Conservation (phyloP, 2,113 vertebrate genomes). For the Cynocephalus volans region DNA sequence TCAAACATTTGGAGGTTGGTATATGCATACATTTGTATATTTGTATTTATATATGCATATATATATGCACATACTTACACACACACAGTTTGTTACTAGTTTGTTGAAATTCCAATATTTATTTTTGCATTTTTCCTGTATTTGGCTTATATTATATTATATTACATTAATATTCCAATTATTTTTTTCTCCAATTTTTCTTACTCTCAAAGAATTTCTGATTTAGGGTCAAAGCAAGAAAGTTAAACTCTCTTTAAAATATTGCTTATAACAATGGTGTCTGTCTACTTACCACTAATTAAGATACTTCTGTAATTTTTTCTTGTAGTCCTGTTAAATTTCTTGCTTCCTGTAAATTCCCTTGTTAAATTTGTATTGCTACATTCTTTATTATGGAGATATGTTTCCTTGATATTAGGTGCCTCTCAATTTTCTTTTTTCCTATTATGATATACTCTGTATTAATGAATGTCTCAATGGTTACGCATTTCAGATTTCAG, state of each 20-base stretch:
- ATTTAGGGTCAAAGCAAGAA: background rate
- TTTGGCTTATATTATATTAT: background rate
- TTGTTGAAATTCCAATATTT: background rate
- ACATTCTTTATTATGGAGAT: background rate
- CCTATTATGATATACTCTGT: background rate
- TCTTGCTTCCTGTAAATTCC: background rate
- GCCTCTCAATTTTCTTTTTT: background rate
- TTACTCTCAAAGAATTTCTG: conserved; percentile 1
- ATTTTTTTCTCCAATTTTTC: background rate
- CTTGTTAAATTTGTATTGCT: background rate
- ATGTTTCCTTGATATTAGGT: background rate
- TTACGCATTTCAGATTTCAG: background rate
- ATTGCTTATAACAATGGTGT: background rate
- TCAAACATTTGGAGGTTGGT: background rate
- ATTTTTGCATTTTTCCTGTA: background rate
- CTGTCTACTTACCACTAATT: background rate
- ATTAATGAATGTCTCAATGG: background rate
- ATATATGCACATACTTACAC: background rate
- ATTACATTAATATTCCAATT: too few relatives aligned
- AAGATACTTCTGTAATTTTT: background rate
- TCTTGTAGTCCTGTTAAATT: background rate
- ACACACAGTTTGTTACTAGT: background rate
- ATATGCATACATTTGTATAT: too few relatives aligned
- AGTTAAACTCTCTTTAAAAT: background rate
- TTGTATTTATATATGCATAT: background rate